These are phyloP conservation scores for Megaceryle torquata DNA, from an alignment of 2,113 vertebrate species.

Conservation along the genomic window DNA sequence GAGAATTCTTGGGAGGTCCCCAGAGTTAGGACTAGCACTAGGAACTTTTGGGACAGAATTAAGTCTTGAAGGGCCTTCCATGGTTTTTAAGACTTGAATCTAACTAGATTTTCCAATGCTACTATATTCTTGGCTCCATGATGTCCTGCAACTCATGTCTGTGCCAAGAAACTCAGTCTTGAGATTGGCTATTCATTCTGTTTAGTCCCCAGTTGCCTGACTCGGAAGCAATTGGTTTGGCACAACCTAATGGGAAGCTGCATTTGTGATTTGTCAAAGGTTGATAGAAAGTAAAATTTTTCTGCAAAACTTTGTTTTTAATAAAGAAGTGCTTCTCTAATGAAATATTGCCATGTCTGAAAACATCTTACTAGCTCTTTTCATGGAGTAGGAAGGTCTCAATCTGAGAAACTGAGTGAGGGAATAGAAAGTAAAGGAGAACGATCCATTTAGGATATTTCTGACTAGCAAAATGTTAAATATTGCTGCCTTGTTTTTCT, in stretches of 20 bases:
- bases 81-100: background rate
- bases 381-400: background rate
- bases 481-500: background rate
- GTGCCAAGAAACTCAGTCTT: slow-evolving; percentile 6
- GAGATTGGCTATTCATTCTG: background rate
- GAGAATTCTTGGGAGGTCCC: background rate
- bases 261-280: background rate
- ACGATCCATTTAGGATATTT: background rate
- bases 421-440: background rate
- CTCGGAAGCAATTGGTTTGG: background rate
- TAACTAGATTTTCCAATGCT: background rate
- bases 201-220: background rate
- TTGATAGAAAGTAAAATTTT: background rate
- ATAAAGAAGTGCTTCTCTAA: background rate
- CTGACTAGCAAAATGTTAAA: background rate
- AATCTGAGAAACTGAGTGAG: background rate
- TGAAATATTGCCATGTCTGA: background rate
- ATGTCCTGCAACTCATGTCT: background rate
- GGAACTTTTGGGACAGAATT: background rate
- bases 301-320: background rate
- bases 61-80: background rate
- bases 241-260: background rate
- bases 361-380: background rate
- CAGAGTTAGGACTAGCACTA: background rate
- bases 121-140: background rate